phyloP scores from a whole-genome alignment of 2,113 vertebrate genomes.

The Alouatta palliata region DNA sequence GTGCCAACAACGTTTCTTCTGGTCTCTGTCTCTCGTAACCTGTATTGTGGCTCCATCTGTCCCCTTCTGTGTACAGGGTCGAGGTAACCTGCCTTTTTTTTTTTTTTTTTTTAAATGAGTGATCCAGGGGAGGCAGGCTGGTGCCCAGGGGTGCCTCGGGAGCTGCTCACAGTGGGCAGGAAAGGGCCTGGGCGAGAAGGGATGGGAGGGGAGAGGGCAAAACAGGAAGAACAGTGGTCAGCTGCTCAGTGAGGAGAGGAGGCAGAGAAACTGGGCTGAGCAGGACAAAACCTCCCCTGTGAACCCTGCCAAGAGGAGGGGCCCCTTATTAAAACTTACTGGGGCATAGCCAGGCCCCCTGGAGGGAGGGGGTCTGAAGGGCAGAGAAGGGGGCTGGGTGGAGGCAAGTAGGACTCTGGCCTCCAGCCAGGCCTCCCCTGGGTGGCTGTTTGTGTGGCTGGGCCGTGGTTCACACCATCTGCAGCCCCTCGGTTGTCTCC shows the following conservation, averaged over 20 bases:
- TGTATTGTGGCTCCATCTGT: background rate
- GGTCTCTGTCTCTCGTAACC: background rate
- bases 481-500: background rate
- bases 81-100: background rate
- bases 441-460: background rate
- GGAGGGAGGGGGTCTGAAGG: constrained; percentile 22
- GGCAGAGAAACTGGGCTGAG: constrained; percentile 45
- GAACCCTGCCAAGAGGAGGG: constrained; percentile 65
- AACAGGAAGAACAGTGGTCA: constrained; percentile 57
- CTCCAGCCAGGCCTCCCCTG: constrained; percentile 16
- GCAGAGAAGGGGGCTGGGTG: background rate
- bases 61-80: background rate
- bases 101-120: background rate
- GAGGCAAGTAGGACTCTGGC: constrained; percentile 40
- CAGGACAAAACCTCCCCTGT: constrained; percentile 72
- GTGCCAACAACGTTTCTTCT: background rate
- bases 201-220: background rate
- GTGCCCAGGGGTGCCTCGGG: background rate
- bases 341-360: constrained; percentile 37
- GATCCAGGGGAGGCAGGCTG: background rate
- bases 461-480: background rate
- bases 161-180: background rate
- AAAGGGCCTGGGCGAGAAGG: background rate
- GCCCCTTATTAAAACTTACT: constrained; percentile 63
- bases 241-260: constrained; percentile 50